These are phyloP conservation scores for Enteromius paludinosus DNA, from an alignment of 2,797 vertebrate species.

Conservation along the genomic window DNA sequence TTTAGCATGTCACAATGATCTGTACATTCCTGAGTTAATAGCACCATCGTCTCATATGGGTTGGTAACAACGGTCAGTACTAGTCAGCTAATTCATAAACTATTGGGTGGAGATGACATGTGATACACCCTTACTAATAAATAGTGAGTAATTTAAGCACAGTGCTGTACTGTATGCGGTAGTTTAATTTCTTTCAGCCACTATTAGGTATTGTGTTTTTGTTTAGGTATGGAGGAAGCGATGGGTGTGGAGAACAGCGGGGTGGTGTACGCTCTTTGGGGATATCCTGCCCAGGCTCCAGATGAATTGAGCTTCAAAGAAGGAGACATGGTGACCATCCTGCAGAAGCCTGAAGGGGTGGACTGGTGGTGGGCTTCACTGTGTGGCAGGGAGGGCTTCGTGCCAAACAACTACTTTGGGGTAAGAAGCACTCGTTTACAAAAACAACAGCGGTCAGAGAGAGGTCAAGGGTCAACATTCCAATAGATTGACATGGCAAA, in stretches of 20 bases:
- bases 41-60: background rate
- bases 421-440: slow-evolving; percentile 71
- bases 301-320: slow-evolving; percentile 91
- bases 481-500: background rate
- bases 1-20: background rate
- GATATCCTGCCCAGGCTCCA: slow-evolving; percentile 83
- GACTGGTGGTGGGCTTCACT: slow-evolving; percentile 93
- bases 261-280: slow-evolving; percentile 89
- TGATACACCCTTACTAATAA: background rate
- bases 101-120: slow-evolving; percentile 18
- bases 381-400: slow-evolving; percentile 87
- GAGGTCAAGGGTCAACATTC: background rate
- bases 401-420: slow-evolving; percentile 94
- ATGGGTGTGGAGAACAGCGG: slow-evolving; percentile 88
- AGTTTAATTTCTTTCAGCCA: background rate
- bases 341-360: slow-evolving; percentile 82
- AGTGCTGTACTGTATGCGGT: background rate
- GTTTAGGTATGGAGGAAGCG: slow-evolving; percentile 84
- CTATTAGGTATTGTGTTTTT: slow-evolving; percentile 23
- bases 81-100: background rate
- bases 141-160: background rate
- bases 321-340: slow-evolving; percentile 90
- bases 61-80: background rate
- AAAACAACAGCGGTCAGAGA: background rate
- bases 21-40: slow-evolving; percentile 14